Conservation (phyloP, 2,888 invertebrate genomes). For the Macrophya alboannulata region DNA sequence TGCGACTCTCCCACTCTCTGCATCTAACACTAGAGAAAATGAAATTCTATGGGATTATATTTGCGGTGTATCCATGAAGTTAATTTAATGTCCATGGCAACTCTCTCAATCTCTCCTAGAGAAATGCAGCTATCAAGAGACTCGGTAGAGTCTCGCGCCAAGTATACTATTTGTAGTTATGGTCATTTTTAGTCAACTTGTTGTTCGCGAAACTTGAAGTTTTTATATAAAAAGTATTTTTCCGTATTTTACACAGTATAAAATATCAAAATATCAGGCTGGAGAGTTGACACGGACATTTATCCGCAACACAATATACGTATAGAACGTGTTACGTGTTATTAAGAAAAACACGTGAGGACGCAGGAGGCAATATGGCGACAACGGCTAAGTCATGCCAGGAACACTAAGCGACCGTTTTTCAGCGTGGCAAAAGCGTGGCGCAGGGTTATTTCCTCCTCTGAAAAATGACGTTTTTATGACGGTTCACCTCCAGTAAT, state of each 20-base stretch:
- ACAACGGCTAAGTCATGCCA: not conserved
- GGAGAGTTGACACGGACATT: not conserved
- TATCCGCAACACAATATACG: not conserved
- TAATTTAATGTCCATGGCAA: not conserved
- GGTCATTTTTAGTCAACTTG: no score
- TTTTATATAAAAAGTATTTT: not conserved
- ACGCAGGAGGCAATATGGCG: not conserved
- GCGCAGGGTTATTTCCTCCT: not conserved
- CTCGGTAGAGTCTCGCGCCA: no score
- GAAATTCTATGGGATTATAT: not conserved
- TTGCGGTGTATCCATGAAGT: not conserved
- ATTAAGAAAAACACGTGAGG: conserved; percentile 2
- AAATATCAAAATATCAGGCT: not conserved
- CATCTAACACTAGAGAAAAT: not conserved
- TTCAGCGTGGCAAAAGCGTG: not conserved
- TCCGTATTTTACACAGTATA: not conserved
- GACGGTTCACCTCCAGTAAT: not conserved
- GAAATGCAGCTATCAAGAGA: no score
- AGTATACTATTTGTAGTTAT: no score
- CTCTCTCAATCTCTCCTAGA: not conserved
- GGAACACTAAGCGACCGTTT: conserved; percentile 33
- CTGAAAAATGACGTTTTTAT: conserved; percentile 4
- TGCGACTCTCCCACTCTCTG: not conserved
- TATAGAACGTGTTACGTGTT: conserved; percentile 15
- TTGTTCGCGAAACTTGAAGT: no score